Conservation (phyloP, 2,888 invertebrate species). For the Mythimna impura region DNA sequence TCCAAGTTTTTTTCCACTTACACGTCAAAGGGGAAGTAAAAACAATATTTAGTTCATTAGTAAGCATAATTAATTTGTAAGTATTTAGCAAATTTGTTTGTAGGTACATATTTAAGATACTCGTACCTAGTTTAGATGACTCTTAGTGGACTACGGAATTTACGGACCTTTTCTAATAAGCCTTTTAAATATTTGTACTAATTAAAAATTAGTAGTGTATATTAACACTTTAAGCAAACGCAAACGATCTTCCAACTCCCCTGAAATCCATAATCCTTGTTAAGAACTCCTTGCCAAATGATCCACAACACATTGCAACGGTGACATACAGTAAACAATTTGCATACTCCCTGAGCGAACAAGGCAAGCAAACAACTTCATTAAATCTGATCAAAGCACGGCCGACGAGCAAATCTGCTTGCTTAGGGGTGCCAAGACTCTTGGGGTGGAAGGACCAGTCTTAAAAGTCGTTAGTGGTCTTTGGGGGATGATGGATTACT, state of each 20-base stretch:
- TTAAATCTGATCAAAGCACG: conserved; percentile 59
- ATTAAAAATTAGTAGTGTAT: not conserved
- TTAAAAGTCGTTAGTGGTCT: not conserved
- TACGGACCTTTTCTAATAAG: no score
- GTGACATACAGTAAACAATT: conserved; percentile 56
- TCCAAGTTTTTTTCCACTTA: not conserved
- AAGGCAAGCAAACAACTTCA: conserved; percentile 59
- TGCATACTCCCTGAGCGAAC: conserved; percentile 54
- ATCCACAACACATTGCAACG: conserved; percentile 40
- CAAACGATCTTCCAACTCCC: not conserved
- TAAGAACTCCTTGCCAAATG: conserved; percentile 36
- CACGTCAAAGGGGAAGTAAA: not conserved
- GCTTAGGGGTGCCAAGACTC: conserved; percentile 24
- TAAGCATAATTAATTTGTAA: not conserved
- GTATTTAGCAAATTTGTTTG: no score
- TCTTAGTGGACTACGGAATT: no score
- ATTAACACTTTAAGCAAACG: not conserved
- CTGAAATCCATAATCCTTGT: conserved; percentile 33
- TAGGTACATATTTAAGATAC: no score
- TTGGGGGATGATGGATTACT: not conserved
- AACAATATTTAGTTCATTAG: not conserved
- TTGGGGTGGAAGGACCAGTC: not conserved
- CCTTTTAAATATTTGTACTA: no score
- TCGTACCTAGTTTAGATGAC: no score
- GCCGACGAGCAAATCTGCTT: conserved; percentile 52